phyloP scores from a whole-genome alignment of 2,113 vertebrate species.

The Ursus arctos region DNA sequence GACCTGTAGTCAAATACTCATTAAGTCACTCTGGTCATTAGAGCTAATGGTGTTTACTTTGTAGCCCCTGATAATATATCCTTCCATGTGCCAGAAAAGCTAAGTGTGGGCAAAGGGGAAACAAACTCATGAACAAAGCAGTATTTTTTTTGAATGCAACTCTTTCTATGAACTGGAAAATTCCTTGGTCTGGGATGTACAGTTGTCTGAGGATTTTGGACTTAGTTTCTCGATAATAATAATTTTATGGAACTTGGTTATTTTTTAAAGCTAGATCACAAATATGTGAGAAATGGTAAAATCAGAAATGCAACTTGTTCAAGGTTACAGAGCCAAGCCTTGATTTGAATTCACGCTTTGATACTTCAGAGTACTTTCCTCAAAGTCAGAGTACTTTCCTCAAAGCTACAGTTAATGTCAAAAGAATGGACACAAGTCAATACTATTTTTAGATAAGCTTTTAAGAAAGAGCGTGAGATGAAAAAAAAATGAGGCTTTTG shows the following conservation, averaged over 20 bases:
- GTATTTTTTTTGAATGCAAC: neutral
- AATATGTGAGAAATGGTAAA: neutral
- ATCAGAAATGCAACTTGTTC: neutral
- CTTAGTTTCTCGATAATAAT: neutral
- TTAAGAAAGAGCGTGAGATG: neutral
- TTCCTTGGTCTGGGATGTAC: neutral
- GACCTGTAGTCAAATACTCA: neutral
- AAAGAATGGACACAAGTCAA: neutral
- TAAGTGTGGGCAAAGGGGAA: neutral
- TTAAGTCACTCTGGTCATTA: neutral
- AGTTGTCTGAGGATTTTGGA: neutral
- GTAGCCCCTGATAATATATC: neutral
- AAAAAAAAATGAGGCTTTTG: neutral
- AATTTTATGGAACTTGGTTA: neutral
- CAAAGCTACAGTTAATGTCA: neutral
- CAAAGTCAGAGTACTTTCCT: neutral
- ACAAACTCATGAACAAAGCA: neutral
- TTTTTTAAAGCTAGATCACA: neutral
- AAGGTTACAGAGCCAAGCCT: neutral
- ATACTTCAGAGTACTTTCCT: neutral
- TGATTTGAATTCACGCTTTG: neutral
- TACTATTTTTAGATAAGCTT: conserved; percentile 35
- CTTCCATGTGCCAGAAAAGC: neutral
- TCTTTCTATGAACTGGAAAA: neutral
- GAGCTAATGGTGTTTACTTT: neutral